Percentiles rank a stretch among this genome's conserved stretches.
phyloP scores from a whole-genome alignment of 1,140 invertebrate species.

The Choristoneura fumiferana region DNA sequence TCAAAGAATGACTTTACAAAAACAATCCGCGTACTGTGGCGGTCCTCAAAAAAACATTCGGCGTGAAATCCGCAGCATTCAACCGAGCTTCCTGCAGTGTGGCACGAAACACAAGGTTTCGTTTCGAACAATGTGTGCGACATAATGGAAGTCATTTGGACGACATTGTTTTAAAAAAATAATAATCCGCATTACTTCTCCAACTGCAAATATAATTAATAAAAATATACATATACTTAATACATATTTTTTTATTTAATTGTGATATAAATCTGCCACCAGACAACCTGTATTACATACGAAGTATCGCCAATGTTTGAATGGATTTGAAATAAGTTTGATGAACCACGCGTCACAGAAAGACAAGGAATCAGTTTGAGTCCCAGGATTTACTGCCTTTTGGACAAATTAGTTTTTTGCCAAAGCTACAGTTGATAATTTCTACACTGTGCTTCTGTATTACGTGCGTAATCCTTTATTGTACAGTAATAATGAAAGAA shows the following conservation, averaged over 20 bases:
- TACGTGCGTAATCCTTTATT: no score
- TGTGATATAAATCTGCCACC: conserved; percentile 15
- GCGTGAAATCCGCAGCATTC: conserved; percentile 20
- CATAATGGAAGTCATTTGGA: conserved; percentile 25
- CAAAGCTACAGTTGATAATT: no score
- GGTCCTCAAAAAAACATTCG: conserved; percentile 26
- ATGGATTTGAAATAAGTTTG: no score
- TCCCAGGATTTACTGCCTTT: no score
- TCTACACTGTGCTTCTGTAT: no score
- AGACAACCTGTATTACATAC: no score
- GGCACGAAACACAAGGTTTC: conserved; percentile 19
- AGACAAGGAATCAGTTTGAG: no score
- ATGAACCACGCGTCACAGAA: no score
- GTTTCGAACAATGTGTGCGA: conserved; percentile 27
- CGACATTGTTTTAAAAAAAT: conserved; percentile 28
- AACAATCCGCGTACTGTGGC: conserved; percentile 27
- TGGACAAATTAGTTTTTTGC: no score
- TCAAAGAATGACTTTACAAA: conserved; percentile 37
- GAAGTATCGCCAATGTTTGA: no score
- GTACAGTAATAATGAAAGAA: no score
- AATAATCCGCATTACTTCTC: conserved; percentile 22
- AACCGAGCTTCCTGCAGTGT: conserved; percentile 23
- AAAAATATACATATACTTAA: no score
- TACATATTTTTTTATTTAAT: conserved; percentile 13
- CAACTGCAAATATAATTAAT: background rate